Percentiles rank a stretch among this genome's conserved stretches.
Conservation (phyloP, 2,797 vertebrate species). For the Gadopsis bispinosus region DNA sequence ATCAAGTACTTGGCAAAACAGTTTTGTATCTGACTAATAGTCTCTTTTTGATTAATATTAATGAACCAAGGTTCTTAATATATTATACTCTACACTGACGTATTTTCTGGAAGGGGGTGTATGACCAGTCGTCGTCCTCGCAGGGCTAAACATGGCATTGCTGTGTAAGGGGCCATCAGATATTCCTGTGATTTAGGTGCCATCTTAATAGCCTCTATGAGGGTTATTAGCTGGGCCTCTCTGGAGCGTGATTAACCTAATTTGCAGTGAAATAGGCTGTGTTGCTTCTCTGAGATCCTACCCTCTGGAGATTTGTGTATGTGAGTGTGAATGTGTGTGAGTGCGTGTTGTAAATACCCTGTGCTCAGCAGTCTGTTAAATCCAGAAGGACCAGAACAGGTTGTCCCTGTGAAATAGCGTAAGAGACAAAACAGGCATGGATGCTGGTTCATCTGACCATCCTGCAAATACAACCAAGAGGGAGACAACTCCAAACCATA, state of each 20-base stretch:
- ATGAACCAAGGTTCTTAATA: slow-evolving; percentile 42
- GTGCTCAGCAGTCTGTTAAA: slow-evolving; percentile 70
- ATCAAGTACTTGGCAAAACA: slow-evolving; percentile 14
- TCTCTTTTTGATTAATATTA: slow-evolving; percentile 49
- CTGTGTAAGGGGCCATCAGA: slow-evolving; percentile 58
- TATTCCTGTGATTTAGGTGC: slow-evolving; percentile 78
- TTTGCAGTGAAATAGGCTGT: slow-evolving; percentile 81
- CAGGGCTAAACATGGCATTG: slow-evolving; percentile 35
- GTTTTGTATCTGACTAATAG: slow-evolving; percentile 29
- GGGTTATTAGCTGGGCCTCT: slow-evolving; percentile 82
- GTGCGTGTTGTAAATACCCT: slow-evolving; percentile 62
- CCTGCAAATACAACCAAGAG: slow-evolving; percentile 6
- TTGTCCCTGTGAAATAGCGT: slow-evolving; percentile 56
- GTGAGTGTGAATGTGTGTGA: slow-evolving; percentile 21
- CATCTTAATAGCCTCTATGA: slow-evolving; percentile 79
- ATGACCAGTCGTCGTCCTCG: slow-evolving; percentile 24
- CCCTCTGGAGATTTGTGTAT: slow-evolving; percentile 64
- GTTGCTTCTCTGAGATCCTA: slow-evolving; percentile 76
- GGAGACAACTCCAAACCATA: neutral
- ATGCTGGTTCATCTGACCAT: slow-evolving; percentile 32
- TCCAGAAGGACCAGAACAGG: slow-evolving; percentile 67
- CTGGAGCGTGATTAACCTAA: slow-evolving; percentile 83
- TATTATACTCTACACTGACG: slow-evolving; percentile 7
- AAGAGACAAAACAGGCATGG: slow-evolving; percentile 40
- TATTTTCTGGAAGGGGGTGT: slow-evolving; percentile 24